Conservation (phyloP, 2,888 invertebrate genomes). For the Polyommatus icarus region DNA sequence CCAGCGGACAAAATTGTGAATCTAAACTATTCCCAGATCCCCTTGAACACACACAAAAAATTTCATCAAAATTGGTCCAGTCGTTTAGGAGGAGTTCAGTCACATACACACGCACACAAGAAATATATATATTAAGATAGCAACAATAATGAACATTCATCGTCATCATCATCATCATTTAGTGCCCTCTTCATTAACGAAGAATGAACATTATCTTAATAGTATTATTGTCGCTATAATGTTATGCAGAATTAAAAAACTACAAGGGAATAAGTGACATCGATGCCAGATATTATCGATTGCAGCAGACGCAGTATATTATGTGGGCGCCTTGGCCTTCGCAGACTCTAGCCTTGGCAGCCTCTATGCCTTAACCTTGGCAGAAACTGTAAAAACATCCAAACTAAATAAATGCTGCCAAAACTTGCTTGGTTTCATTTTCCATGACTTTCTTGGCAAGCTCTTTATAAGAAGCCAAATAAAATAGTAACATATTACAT, state of each 20-base stretch:
- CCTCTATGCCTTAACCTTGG: slow-evolving; percentile 5
- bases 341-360: slow-evolving; percentile 21
- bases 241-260: background rate
- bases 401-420: slow-evolving; percentile 23
- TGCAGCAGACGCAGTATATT: background rate
- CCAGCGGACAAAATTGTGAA: too few species aligned
- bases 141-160: too few species aligned
- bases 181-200: too few species aligned
- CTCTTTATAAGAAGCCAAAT: background rate
- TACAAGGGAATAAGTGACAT: background rate
- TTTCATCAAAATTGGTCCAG: too few species aligned
- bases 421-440: slow-evolving; percentile 22
- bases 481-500: background rate
- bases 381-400: background rate
- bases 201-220: too few species aligned
- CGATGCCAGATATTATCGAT: slow-evolving; percentile 3
- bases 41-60: too few species aligned
- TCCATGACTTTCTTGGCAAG: slow-evolving; percentile 16
- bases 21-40: too few species aligned
- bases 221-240: too few species aligned
- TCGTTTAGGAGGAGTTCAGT: too few species aligned
- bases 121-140: too few species aligned
- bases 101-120: too few species aligned
- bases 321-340: slow-evolving; percentile 25
- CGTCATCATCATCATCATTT: too few species aligned